Evolutionary conservation across 2,113 vertebrate genomes (phyloP), one percentile per base, ranked within the genome.

Genomic region (Myrmecophaga tridactyla): DNA sequence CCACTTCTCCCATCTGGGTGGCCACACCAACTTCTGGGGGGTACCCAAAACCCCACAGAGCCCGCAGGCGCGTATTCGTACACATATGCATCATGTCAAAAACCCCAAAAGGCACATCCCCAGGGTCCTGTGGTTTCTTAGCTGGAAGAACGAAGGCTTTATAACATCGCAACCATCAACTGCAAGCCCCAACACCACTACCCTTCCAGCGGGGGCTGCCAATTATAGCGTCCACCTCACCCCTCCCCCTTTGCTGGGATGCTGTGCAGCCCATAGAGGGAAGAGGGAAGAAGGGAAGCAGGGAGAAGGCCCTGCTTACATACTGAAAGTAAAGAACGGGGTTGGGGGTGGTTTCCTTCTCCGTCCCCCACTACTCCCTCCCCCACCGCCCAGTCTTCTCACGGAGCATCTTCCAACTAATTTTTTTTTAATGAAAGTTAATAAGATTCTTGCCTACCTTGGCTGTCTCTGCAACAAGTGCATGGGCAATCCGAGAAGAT

Each of bases 391-490:
- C 72, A 46, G 53, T 43, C 87, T 75, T 93, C 95, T 84, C 80
- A 77, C 53, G 83, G 87, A 94, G 95, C 94, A 97, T 94, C 97
- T 83, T 86, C 95, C 94, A 92, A 97, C 90, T 96, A 95, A 81
- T 94, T 96, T 96, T 92, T 92, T 90, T 89, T 53, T 18, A 56
- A 97, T 97, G 88, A 97, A 98, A 98, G 97, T 97, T 97, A 97
- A 92, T 86, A 86, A 97, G 96, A 94, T 36, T 96, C 82, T 97
- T 73, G 95, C 98, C 96, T 98, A 98, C 98, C 98, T 98, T 98
- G 97, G 97, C 88, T 96, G 97, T 89, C 97, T 97, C 98, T 94
- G 98, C 98, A 98, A 98, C 98, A 98, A 98, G 98, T 98, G 98
- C 98, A 98, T 87, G 95, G 90, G 95, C 96, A 96, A 96, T 97